phyloP scores from a whole-genome alignment of 1,140 invertebrate species.

The Aphaenogaster ashmeadi region DNA sequence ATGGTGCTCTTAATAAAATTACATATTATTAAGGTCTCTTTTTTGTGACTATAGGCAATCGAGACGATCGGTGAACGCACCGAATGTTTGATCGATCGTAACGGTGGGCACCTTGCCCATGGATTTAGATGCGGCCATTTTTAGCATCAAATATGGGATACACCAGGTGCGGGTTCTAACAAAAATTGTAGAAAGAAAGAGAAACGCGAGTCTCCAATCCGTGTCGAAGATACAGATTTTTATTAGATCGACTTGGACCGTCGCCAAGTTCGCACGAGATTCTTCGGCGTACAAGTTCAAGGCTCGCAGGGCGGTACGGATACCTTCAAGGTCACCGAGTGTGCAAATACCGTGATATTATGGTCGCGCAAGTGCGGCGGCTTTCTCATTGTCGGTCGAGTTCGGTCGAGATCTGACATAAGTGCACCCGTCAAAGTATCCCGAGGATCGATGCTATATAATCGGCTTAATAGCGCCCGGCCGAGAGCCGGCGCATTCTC shows the following conservation, averaged over 20 bases:
- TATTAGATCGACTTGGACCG: conserved; percentile 40
- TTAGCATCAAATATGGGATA: background rate
- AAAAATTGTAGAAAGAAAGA: conserved; percentile 4
- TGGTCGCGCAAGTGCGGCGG: conserved; percentile 65
- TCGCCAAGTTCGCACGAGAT: conserved; percentile 70
- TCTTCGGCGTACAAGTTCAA: conserved; percentile 82
- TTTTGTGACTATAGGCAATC: background rate
- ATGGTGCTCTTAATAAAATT: no score
- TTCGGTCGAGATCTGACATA: conserved; percentile 65
- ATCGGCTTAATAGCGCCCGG: conserved; percentile 36
- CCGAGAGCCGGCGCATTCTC: background rate
- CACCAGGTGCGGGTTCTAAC: background rate
- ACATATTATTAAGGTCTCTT: no score
- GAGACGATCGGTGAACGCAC: background rate
- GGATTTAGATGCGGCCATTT: background rate
- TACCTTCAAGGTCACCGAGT: conserved; percentile 81
- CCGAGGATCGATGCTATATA: conserved; percentile 2
- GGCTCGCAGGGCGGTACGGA: conserved; percentile 77
- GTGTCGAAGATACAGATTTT: background rate
- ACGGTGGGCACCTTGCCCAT: no score
- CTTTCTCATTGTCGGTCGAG: conserved; percentile 73
- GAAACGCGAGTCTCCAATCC: background rate
- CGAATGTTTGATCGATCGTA: conserved; percentile 33
- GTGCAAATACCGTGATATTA: conserved; percentile 78
- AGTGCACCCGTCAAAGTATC: conserved; percentile 38